Evolutionary conservation across 2,888 invertebrate genomes (phyloP).

Genomic region (Pediacus dermestoides): DNA sequence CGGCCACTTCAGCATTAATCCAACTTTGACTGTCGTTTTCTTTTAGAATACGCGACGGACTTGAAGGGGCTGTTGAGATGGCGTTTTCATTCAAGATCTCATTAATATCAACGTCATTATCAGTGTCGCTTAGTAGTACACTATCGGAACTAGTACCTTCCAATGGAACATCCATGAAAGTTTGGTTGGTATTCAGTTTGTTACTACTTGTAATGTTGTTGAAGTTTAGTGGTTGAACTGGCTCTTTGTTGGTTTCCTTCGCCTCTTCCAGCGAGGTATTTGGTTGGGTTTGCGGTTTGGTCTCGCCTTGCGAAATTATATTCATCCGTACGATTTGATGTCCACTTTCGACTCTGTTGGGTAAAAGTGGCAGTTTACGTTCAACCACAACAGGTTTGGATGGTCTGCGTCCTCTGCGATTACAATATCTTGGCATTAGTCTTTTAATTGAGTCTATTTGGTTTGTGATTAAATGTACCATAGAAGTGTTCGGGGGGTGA

Average conservation of each 20-base stretch:
- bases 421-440: constrained; percentile 46
- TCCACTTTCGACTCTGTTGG: constrained; percentile 52
- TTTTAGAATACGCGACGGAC: constrained; percentile 64
- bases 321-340: constrained; percentile 51
- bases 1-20: constrained; percentile 74
- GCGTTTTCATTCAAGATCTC: constrained; percentile 15
- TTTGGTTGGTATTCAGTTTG: neutral
- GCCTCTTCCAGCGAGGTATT: neutral
- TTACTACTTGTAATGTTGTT: constrained; percentile 3
- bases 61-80: constrained; percentile 46
- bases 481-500: constrained; percentile 13
- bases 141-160: neutral
- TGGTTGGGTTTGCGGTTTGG: constrained; percentile 18
- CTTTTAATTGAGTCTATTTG: constrained; percentile 41
- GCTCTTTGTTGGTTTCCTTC: constrained; percentile 2
- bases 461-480: constrained; percentile 20
- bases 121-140: constrained; percentile 13
- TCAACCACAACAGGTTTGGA: constrained; percentile 70
- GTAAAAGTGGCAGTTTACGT: constrained; percentile 66
- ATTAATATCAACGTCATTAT: constrained; percentile 21
- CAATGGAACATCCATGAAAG: neutral
- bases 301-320: constrained; percentile 40
- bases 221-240: no score
- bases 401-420: constrained; percentile 47
- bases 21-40: constrained; percentile 63